A percentile compares a stretch with the other conserved stretches of the same genome.
Evolutionary conservation across 2,797 vertebrate genomes (phyloP).

Genomic region (Sus cebifrons): DNA sequence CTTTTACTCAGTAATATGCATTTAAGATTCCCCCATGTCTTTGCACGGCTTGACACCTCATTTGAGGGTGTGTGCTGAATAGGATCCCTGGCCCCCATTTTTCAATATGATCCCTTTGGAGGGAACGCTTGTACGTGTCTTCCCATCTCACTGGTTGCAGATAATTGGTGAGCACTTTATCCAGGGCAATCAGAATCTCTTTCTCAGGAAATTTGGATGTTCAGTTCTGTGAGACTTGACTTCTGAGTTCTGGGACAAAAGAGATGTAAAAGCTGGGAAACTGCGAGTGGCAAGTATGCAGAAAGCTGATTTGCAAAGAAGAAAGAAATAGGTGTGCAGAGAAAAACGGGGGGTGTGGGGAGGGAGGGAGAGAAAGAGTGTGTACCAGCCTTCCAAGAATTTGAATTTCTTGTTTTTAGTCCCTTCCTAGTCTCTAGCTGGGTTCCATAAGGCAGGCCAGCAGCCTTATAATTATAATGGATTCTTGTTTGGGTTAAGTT

Average conservation of each 20-base stretch:
- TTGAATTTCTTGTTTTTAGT: slow-evolving; percentile 8
- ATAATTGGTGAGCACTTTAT: not conserved
- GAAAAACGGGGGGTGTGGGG: not conserved
- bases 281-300: not conserved
- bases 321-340: slow-evolving; percentile 35
- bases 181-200: not conserved
- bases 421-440: not conserved
- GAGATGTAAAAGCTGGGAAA: slow-evolving; percentile 48
- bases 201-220: slow-evolving; percentile 55
- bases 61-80: too few relatives aligned
- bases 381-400: not conserved
- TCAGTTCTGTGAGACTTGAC: not conserved
- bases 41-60: too few relatives aligned
- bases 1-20: too few relatives aligned
- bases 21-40: too few relatives aligned
- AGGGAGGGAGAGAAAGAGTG: not conserved
- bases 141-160: not conserved
- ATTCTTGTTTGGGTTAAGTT: slow-evolving; percentile 49
- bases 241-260: not conserved
- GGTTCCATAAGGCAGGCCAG: not conserved
- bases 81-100: not conserved
- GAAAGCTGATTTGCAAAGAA: slow-evolving; percentile 18
- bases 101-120: not conserved
- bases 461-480: not conserved
- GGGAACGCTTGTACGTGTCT: not conserved